These are phyloP conservation scores for Salvelinus alpinus DNA, from an alignment of 2,113 vertebrate species.

Conservation along the genomic window DNA sequence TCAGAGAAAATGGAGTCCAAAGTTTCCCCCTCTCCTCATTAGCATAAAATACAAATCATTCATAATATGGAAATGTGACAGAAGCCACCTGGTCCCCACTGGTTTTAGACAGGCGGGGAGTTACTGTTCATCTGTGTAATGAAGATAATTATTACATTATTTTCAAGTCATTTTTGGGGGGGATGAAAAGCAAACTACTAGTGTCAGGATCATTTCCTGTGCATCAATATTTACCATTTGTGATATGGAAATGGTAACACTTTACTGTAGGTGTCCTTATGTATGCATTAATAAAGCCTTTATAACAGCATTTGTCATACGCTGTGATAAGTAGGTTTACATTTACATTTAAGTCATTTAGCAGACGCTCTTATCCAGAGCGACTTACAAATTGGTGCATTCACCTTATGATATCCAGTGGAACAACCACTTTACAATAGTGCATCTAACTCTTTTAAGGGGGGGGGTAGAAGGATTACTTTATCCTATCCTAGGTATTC, in stretches of 20 bases:
- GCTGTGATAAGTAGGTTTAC: too few relatives aligned
- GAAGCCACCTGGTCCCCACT: conserved; percentile 13
- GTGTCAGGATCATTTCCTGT: conserved; percentile 13
- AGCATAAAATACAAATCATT: conserved; percentile 33
- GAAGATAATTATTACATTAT: conserved; percentile 23
- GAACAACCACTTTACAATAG: too few relatives aligned
- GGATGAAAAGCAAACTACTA: background rate
- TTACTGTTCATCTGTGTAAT: conserved; percentile 29
- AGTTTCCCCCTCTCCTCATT: conserved; percentile 2
- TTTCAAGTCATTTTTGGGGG: conserved; percentile 19
- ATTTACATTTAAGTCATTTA: too few relatives aligned
- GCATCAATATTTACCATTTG: conserved; percentile 4
- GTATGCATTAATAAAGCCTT: too few relatives aligned
- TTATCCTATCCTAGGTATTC: too few relatives aligned
- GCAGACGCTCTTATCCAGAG: too few relatives aligned
- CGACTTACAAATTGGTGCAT: too few relatives aligned
- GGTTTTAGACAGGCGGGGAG: conserved; percentile 22
- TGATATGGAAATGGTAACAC: conserved; percentile 5
- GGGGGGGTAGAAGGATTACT: too few relatives aligned
- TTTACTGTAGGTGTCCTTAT: background rate
- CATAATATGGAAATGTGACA: conserved; percentile 9
- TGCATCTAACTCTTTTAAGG: too few relatives aligned
- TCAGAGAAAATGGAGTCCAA: conserved; percentile 3
- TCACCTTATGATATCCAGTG: too few relatives aligned
- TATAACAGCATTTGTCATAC: too few relatives aligned